Base-by-base conservation (phyloP, 2,797 vertebrate species). In the Amphiprion clarkii region DNA sequence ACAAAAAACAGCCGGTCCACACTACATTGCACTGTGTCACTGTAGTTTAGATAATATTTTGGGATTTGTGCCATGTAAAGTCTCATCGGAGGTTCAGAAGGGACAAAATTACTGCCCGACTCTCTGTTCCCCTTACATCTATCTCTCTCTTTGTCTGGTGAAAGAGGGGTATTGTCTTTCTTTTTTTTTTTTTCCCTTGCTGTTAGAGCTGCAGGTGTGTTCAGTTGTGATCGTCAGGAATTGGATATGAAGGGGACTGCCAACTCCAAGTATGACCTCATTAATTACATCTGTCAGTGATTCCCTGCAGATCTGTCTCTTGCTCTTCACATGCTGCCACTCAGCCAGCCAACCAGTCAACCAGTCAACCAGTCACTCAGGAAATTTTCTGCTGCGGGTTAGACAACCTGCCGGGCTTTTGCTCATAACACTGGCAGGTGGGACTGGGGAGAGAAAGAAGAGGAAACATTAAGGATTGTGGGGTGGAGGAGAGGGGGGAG, bases 231-330 rank as follows among this genome's bases (percentile, higher is more conserved):
- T 92, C 83, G 87, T 88, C 91, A 91, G 90, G 89, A 92, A 91
- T 91, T 87, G 91, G 90, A 92, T 93, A 92, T 92, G 90, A 92
- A 90, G 89, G 90, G 89, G 91, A 90, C 90, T 88, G 89, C 86
- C 94, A 90, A 82, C 90, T 93, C 92, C 86, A 88, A 93, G 89
- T 91, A 93, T 92, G 88, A 93, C 90, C 91, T 92, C 93, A 94
- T 94, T 95, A 95, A 95, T 96, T 95, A 94, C 90, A 94, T 92
- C 93, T 90, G 93, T 94, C 93, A 94, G 90, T 90, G 87, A 93
- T 90, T 93, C 91, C 89, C 93, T 85, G 84, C 90, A 87, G 92
- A 93, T 90, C 87, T 91, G 91, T 92, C 92, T 92, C 87, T 78
- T 91, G 89, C 88, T 89, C 92, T 88, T 92, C 90, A 86, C 90